Evolutionary conservation across 2,113 vertebrate genomes (phyloP).

Genomic region (Tricholaema leucomelas): DNA sequence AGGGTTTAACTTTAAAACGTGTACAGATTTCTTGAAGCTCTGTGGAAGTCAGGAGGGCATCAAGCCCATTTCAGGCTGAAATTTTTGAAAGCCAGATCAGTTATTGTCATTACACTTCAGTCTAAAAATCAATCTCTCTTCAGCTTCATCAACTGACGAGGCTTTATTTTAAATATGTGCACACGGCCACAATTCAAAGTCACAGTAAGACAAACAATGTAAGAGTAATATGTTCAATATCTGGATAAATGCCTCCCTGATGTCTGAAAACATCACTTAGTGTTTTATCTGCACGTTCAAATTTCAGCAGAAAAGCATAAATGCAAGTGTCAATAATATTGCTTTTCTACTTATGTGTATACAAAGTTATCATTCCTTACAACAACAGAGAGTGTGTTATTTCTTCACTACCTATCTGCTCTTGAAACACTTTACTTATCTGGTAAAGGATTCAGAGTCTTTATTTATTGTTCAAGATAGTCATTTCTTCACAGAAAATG

Average conservation of each 20-base stretch:
- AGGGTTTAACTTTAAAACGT: not conserved
- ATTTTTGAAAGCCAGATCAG: not conserved
- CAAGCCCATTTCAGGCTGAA: not conserved
- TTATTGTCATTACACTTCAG: not conserved
- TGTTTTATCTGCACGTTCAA: not conserved
- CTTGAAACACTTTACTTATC: not conserved
- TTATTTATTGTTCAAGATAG: not conserved
- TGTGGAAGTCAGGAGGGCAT: fast-evolving
- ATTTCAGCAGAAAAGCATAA: not conserved
- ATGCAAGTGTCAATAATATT: constrained; percentile 1
- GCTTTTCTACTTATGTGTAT: not conserved
- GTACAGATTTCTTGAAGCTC: not conserved
- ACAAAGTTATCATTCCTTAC: not conserved
- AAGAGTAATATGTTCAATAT: not conserved
- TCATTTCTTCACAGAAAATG: constrained; percentile 36
- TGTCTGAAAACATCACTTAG: not conserved
- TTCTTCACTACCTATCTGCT: not conserved
- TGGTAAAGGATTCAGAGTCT: not conserved
- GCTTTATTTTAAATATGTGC: not conserved
- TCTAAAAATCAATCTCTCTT: not conserved
- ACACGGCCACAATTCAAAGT: not conserved
- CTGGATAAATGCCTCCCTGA: not conserved
- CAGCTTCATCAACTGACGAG: not conserved
- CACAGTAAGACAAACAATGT: not conserved
- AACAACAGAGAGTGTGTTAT: not conserved